Base-by-base conservation (phyloP, 2,113 vertebrate genomes). In the Gymnogyps californianus region DNA sequence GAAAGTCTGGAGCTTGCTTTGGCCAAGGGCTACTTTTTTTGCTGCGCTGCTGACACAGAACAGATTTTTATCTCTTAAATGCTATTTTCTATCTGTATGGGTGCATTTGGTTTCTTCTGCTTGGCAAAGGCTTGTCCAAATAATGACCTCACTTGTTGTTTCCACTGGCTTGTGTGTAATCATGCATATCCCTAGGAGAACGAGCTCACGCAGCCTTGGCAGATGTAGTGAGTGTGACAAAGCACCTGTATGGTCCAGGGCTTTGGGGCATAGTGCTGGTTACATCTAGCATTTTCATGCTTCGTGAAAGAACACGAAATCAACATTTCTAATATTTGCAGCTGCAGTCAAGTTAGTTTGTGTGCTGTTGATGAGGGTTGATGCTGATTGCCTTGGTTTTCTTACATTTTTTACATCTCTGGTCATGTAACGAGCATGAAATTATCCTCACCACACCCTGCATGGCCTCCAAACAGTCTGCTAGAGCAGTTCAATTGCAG, bases 1-100 rank as follows among this genome's bases (percentile, higher is more conserved):
- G 94, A 92, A 93, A 88, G 85, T 90, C 95, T 95, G 36, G 87
- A 90, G 65, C 84, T 94, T 91, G 84, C 90, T 96, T 90, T 95
- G 87, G 95, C 95, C 76, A 62, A 85, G 16, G 97, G 94, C 83
- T 97, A 87, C 52, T 81, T 65, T 95, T 96, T 82, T 93, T 51
- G 52, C 54, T 84, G 46, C 51, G 34, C 66, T 94, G 81, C 69
- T 96, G 84, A 89, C 88, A 96, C 25, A 65, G 70, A 97, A 91
- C 86, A 97, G 87, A 96, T 88, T 96, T 93, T 88, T 76, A 54
- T 97, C 86, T 95, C 86, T 75, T 93, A 94, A 95, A 93, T 97
- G 93, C 87, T 62, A 57, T 97, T 97, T 93, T 97, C 52, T 80
- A 74, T 98, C 42, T 44, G 13, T 77, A 54, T 72, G 87, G 57